Evolutionary conservation across 2,113 vertebrate genomes (phyloP), one percentile per base, ranked within the genome.

Genomic region (Nerophis lumbriciformis): DNA sequence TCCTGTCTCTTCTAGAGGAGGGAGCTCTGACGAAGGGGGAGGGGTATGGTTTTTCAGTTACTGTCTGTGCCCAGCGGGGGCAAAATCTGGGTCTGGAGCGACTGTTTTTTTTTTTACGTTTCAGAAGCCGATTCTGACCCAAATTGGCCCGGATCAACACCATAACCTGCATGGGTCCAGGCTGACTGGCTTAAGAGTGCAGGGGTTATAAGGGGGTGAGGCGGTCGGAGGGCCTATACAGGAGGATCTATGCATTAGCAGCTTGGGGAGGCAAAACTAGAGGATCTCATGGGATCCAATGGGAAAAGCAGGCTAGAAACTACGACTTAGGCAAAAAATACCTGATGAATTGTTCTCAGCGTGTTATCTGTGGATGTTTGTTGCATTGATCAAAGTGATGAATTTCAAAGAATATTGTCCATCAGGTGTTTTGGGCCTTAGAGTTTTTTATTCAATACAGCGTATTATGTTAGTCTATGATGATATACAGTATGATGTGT

Each of bases 1-100:
- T 83, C 82, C 73, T 59, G 84, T 78, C 75, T 84, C 84, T 80
- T 87, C 83, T 86, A 89, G 77, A 81, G 80, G 83, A 79, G 82
- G 77, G 75, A 85, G 75, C 67, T 87, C 86, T 83, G 83, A 82
- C 76, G 80, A 61, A 80, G 75, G 84, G 82, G 82, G 85, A 72
- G 79, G 82, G 85, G 82, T 78, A 84, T 3, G 81, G 73, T 73
- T 64, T 86, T 83, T 87, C 72, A 83, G 86, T 88, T 87, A 88
- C 78, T 71, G 72, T 84, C 72, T 76, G 66, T 39, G 11, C 71
- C 76, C 68, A 63, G 69, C 47, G 48, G 57, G 80, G 76, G 73
- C 69, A 72, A 80, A 83, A 85, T 82, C 85, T 81, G 84, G 80
- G 83, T 69, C 79, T 78, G 80, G 63, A 80, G 77, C 74, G 72